A percentile compares a stretch with the other conserved stretches of the same genome.
Conservation (phyloP, 2,888 invertebrate genomes). For the Brenthis ino region DNA sequence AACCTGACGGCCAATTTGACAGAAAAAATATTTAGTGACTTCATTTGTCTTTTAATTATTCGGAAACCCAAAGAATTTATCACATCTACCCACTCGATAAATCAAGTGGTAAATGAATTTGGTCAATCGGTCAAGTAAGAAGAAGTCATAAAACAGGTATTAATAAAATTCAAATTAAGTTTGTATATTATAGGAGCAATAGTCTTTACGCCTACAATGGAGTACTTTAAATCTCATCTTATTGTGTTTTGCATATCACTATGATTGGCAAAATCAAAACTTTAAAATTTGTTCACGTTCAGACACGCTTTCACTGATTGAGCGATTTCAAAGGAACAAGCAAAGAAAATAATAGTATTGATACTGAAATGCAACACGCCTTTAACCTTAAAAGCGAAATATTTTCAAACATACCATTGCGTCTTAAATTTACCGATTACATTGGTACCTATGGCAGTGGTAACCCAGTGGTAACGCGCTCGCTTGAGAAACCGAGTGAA, state of each 20-base stretch:
- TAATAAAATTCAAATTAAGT: conserved; percentile 19
- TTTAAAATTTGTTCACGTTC: conserved; percentile 3
- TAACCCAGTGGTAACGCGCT: too few species aligned
- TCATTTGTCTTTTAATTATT: conserved; percentile 36
- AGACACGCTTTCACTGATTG: conserved; percentile 13
- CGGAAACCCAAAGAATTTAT: conserved; percentile 26
- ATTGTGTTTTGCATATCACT: conserved; percentile 3
- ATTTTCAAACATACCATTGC: background rate
- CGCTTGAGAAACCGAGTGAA: too few species aligned
- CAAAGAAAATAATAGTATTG: background rate
- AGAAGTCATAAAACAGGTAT: background rate
- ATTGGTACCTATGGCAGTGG: too few species aligned
- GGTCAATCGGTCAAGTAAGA: conserved; percentile 2
- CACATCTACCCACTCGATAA: conserved; percentile 27
- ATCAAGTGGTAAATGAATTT: conserved; percentile 22
- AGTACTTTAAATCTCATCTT: background rate
- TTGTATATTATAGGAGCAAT: background rate
- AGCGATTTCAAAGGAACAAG: conserved; percentile 3
- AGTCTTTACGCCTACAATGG: background rate
- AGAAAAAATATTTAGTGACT: conserved; percentile 15
- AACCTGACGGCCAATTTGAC: conserved; percentile 7
- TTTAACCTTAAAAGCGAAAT: background rate
- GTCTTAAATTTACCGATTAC: too few species aligned
- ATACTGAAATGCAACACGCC: background rate
- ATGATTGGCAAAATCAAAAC: conserved; percentile 6